Evolutionary conservation across 2,888 invertebrate species (phyloP).

Genomic region (Oconnorella tubifera): DNA sequence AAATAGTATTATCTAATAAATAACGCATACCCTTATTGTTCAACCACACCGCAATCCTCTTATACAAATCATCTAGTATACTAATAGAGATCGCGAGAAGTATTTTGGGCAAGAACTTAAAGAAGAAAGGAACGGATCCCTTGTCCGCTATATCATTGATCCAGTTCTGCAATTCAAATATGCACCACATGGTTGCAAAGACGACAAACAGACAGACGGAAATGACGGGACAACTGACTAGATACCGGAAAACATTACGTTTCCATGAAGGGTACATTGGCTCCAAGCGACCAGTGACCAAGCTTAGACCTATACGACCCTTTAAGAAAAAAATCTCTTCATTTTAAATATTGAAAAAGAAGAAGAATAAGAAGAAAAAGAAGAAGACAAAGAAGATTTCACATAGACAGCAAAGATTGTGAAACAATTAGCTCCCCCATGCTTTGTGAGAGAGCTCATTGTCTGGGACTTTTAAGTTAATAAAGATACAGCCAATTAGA

Average conservation of each 20-base stretch:
- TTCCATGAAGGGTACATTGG: conserved; percentile 77
- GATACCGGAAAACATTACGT: conserved; percentile 78
- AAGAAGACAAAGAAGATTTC: no score
- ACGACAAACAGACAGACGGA: conserved; percentile 75
- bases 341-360: no score
- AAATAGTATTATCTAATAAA: no score
- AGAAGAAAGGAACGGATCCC: conserved; percentile 43
- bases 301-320: conserved; percentile 79
- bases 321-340: no score
- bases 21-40: conserved; percentile 87
- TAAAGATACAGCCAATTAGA: no score
- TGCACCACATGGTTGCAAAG: conserved; percentile 64
- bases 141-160: conserved; percentile 28
- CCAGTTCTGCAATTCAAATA: conserved; percentile 66
- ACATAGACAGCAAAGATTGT: no score
- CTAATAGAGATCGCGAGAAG: conserved; percentile 84
- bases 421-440: no score
- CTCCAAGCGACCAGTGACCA: conserved; percentile 85
- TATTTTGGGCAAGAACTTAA: conserved; percentile 76
- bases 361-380: no score
- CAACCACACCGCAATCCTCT: conserved; percentile 86
- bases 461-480: no score
- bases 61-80: conserved; percentile 86
- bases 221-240: conserved; percentile 81
- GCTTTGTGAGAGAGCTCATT: no score